Evolutionary conservation across 1,140 invertebrate species (phyloP), one percentile per base, ranked within the genome.

Genomic region (Listronotus oregonensis): DNA sequence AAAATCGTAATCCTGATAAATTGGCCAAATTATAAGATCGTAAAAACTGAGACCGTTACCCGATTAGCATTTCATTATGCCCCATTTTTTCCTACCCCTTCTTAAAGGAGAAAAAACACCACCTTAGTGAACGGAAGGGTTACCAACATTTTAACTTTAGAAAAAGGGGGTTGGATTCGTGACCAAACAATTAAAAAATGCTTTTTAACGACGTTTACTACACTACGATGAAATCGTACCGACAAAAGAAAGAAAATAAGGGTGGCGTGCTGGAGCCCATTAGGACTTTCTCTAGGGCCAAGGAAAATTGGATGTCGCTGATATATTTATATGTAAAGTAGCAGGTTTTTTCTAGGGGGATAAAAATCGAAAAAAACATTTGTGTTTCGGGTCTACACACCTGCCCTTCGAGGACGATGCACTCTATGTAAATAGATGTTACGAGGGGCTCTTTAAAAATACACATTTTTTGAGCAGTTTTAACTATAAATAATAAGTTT

Each of bases 1-100:
- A 51, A 51, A 51, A 27, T 11, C 31, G n/a, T 55, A 55, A 40
- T 55, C 52, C 17, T 32, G 39, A 55, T 55, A 39, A 55, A 55
- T 55, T 55, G 34, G 37, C 9, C 52, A 55, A 55, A 55, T 55
- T 55, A 55, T 40, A 55, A 55, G 6, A 34, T 34, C 49, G 31
- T 51, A 51, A 51, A 51, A 51, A 34, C 31, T 34, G 6, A 10
- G 15, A 55, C 52, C 52, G 52, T 55, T 55, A 55, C 52, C 32
- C 52, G 21, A 55, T 55, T 55, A n/a, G 39, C 52, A 55, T 55
- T 9, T 31, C 14, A 46, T n/a, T 46, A 46, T 46, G 1, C 42
- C 43, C 43, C 2, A 17, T 34, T 47, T 32, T 51, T 51, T 14
- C 14, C 18, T 31, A 32, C 18, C 49, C 49, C 49, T 51, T 11